Base-by-base conservation (phyloP, 92 coral and sea anemone species). In the Metridium senile region DNA sequence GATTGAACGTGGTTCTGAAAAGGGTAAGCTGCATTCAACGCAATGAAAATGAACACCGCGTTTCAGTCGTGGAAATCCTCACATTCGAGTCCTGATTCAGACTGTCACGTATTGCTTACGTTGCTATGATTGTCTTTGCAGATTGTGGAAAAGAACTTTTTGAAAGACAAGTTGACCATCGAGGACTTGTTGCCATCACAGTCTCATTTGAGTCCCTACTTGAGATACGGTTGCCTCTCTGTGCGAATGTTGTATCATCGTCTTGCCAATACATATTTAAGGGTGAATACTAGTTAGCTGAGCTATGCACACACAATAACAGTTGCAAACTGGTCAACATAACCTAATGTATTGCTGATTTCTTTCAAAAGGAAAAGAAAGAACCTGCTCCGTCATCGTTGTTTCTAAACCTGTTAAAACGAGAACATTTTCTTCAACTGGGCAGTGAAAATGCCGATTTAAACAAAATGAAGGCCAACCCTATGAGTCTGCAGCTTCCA, bases 221-320 rank as follows among this genome's bases (percentile, higher is more conserved):
- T 93, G 35, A 74, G 93, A 74, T 90, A 83, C 78, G 98, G 98
- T 33, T 93, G 98, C 70, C 64, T 93, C 3, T 93, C 98, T 17
- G 86, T 89, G 33, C 80, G 94, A 68, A 10, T 84, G 31, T 79
- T 74, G 70, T 82, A 86, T 77, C 79, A 84, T 53, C 71, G 82
- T 29, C 83, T 86, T 52, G 67, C 75, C 0, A 66, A 71, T 32
- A 71, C 82, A 10, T 80, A 75, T 67, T 76, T 58, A 33, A 89
- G 84, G 97, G 93, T 92, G 58, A 19, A 17, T 8, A n/a, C n/a
- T n/a, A n/a, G n/a, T n/a, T n/a, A n/a, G n/a, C n/a, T n/a, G n/a
- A n/a, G n/a, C n/a, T n/a, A n/a, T n/a, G n/a, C n/a, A n/a, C n/a
- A n/a, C n/a, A n/a, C n/a, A n/a, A n/a, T n/a, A n/a, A n/a, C n/a